Evolutionary conservation across 2,888 invertebrate genomes (phyloP), one percentile per base, ranked within the genome.

Genomic region (Pseudolycoriella hygida): DNA sequence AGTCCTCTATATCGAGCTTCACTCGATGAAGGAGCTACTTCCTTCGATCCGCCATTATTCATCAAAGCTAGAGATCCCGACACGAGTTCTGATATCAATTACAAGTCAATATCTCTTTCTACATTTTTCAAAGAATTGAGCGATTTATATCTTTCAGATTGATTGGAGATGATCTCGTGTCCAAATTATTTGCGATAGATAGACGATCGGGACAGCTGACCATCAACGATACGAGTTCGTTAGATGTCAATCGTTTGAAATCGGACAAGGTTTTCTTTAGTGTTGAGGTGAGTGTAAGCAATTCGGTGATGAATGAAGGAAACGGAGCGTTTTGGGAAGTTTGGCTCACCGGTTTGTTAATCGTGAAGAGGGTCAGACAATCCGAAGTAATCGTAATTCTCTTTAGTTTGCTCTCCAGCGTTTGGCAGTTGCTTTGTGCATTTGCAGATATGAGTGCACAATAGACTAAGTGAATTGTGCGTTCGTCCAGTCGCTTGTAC

Each of bases 1-100:
- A 80, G 83, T 47, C 70, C 76, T 0, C 69, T 78, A 39, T 90
- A 90, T 65, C 74, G 77, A 19, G 82, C 84, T 0, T 79, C 82
- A 8, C 78, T 93, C 11, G 86, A 88, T 55, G 93, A 94, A 60
- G 88, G 88, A 2, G 79, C 88, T 1, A 71, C 76, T 2, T 78
- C 79, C 51, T 90, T 92, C 53, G 85, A 87, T 54, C 88, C 90
- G 0, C 81, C 84, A 42, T 58, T 76, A 19, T 63, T 68, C 48
- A 76, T 80, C 0, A 76, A 79, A 64, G 90, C 90, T 0, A 72
- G 76, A 3, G 90, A 92, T 63, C 71, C 76, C 2, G 90, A 92
- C 59, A 78, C 77, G 41, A 77, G 82, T 1, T 87, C 89, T 0
- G 80, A 80, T 50, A 74, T 92, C 38, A 76, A 73, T 3, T 92